Evolutionary conservation across 2,888 invertebrate genomes (phyloP), one percentile per base, ranked within the genome.

Genomic region (Heliconius ismenius): DNA sequence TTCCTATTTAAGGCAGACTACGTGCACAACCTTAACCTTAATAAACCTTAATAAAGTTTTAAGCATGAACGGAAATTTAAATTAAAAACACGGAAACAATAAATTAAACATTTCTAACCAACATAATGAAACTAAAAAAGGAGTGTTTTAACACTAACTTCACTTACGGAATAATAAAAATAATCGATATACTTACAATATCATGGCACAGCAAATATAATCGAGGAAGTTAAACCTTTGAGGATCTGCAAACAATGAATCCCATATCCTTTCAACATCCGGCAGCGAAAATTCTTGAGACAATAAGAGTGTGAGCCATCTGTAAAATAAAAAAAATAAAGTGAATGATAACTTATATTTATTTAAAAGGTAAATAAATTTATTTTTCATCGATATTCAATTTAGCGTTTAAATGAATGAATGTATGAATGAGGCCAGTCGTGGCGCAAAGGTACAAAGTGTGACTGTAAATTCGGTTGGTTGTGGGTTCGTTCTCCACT

Each of bases 231-330:
- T 96, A 89, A 99, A 99, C 85, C 99, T 95, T 75, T 96, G 95
- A 74, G 96, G 95, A 90, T 99, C 99, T 0, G 99, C 97, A 88
- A 99, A 98, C 74, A 99, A 91, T 0, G 98, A 97, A 90, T 99
- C 99, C 99, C 99, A 99, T 85, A 99, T 97, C 81, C 99, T 95
- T 85, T 99, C 96, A 0, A 99, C 98, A 91, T 99, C 99, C 64
- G 99, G 99, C 82, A 99, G 94, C 32, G 98, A 97, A 91, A 99
- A 99, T 92, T 99, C 99, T 95, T 99, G 99, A 3, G 99, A 99
- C 11, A 99, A 95, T 74, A 99, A 92, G 63, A 99, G 94, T 0
- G 99, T 99, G 79, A 99, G 94, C 99, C 99, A 99, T 82, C 99
- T 97, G 87, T 28, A 91, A 32, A 9, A 32, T 32, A 32, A 32